phyloP scores from a whole-genome alignment of 2,113 vertebrate species.

The Gambusia holbrooki region DNA sequence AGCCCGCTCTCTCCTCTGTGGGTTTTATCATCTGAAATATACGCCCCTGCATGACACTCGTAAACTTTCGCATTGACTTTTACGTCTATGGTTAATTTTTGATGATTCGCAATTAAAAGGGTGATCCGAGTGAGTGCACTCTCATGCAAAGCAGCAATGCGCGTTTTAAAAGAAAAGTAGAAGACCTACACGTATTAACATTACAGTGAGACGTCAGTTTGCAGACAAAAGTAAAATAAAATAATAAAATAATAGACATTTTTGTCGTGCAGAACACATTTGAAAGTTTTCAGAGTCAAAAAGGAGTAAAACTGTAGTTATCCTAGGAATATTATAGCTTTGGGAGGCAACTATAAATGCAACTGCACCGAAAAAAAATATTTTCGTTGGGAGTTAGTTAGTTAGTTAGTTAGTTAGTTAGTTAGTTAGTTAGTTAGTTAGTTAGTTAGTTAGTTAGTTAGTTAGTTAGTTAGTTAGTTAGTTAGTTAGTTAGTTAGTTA shows the following conservation, averaged over 20 bases:
- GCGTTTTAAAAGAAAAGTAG: neutral
- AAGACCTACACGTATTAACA: neutral
- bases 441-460: no score
- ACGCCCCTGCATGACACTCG: constrained; percentile 46
- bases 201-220: neutral
- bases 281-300: no score
- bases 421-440: no score
- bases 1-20: constrained; percentile 45
- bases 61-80: constrained; percentile 71
- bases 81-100: constrained; percentile 69
- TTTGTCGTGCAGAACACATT: neutral
- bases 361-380: no score
- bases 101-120: constrained; percentile 64
- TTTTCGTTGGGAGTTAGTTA: no score
- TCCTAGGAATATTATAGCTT: no score
- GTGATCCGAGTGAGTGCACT: constrained; percentile 39
- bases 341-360: no score
- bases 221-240: neutral
- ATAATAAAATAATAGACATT: no score
- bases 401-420: no score
- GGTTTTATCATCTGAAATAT: constrained; percentile 66
- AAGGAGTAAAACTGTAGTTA: no score
- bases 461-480: no score
- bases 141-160: constrained; percentile 7
- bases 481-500: no score